Conservation (phyloP, 2,888 invertebrate species). For the Pediacus dermestoides region DNA sequence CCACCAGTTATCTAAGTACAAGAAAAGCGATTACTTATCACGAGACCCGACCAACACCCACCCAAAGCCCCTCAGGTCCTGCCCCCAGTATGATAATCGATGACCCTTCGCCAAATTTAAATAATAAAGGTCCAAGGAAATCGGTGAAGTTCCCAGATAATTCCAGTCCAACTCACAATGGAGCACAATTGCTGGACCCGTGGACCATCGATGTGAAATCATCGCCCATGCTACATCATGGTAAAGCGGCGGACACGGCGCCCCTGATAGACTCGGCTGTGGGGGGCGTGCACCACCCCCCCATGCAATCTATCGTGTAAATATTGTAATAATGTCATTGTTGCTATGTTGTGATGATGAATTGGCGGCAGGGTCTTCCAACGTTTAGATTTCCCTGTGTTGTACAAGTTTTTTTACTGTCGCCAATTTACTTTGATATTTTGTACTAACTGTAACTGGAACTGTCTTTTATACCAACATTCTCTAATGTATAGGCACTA, state of each 20-base stretch:
- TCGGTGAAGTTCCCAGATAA: slow-evolving; percentile 66
- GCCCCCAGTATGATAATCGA: slow-evolving; percentile 40
- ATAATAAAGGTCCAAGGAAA: slow-evolving; percentile 55
- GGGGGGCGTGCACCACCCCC: too few relatives aligned
- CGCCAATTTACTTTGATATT: too few relatives aligned
- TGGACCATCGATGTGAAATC: slow-evolving; percentile 44
- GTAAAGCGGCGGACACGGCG: slow-evolving; percentile 34
- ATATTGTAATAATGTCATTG: slow-evolving; percentile 10
- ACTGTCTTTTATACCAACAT: too few relatives aligned
- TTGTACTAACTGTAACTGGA: too few relatives aligned
- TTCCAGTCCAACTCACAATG: slow-evolving; percentile 32
- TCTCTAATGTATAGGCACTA: too few relatives aligned
- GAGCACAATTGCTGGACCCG: slow-evolving; percentile 42
- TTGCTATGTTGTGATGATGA: too few relatives aligned
- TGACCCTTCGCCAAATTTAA: slow-evolving; percentile 45
- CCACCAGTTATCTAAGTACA: slow-evolving; percentile 55
- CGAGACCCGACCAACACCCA: slow-evolving; percentile 55
- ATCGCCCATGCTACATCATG: slow-evolving; percentile 30
- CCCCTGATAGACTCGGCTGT: slow-evolving; percentile 33
- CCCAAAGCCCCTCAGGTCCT: slow-evolving; percentile 51
- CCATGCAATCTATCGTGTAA: slow-evolving; percentile 21
- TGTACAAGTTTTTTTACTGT: too few relatives aligned
- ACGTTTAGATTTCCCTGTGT: too few relatives aligned
- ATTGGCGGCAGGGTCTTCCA: too few relatives aligned
- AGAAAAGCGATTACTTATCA: slow-evolving; percentile 51